Evolutionary conservation across 2,797 vertebrate genomes (phyloP).

Genomic region (Xiphorhynchus erythropygius): DNA sequence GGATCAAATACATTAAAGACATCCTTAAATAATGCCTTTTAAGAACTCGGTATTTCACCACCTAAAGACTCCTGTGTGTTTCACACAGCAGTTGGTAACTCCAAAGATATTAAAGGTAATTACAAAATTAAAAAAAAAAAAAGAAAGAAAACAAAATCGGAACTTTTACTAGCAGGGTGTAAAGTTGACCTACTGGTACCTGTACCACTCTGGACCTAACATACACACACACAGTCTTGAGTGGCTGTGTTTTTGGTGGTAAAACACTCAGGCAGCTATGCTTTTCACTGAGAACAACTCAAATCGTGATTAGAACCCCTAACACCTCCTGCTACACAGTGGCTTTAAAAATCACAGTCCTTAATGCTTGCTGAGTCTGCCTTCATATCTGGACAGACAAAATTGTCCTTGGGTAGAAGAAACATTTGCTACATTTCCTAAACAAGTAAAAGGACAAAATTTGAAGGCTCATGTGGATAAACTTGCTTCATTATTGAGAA

Average conservation of each 20-base stretch:
- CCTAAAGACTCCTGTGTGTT: not conserved
- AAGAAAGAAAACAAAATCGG: rapidly evolving
- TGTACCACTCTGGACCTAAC: not conserved
- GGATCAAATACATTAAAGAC: constrained; percentile 44
- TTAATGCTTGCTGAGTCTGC: not conserved
- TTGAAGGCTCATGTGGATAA: not conserved
- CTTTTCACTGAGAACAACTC: not conserved
- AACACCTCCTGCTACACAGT: not conserved
- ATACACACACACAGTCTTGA: rapidly evolving
- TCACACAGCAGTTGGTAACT: not conserved
- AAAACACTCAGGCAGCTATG: not conserved
- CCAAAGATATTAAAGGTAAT: not conserved
- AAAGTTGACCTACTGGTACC: not conserved
- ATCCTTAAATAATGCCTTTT: constrained; percentile 25
- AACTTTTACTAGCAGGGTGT: not conserved
- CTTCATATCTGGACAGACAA: not conserved
- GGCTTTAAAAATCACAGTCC: not conserved
- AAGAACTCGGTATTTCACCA: constrained; percentile 42
- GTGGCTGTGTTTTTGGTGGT: not conserved
- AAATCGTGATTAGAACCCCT: not conserved
- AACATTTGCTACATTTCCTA: not conserved
- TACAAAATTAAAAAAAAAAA: not conserved
- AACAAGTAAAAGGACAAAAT: constrained; percentile 4
- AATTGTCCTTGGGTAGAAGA: not conserved
- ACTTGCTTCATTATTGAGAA: not conserved